These are phyloP conservation scores for Rhinoraja longicauda DNA, from an alignment of 2,797 vertebrate species.

Conservation along the genomic window DNA sequence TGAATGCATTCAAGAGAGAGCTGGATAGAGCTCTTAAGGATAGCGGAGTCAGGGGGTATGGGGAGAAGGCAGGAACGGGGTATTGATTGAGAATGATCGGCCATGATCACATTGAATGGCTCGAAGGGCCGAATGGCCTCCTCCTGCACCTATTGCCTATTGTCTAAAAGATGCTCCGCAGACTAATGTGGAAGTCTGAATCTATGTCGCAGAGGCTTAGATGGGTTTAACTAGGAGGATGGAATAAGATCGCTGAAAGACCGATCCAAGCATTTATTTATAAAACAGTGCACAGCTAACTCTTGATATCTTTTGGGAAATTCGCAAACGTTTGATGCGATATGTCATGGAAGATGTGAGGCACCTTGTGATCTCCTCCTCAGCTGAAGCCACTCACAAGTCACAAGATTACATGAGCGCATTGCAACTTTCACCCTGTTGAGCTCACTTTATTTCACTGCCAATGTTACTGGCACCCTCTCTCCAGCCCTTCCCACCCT, in stretches of 20 bases:
- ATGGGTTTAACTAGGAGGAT: too few relatives aligned
- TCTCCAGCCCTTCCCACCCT: background rate
- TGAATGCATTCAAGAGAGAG: too few relatives aligned
- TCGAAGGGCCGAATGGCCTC: too few relatives aligned
- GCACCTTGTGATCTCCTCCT: background rate
- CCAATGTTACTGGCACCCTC: background rate
- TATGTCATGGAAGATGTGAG: background rate
- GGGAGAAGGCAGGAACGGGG: too few relatives aligned
- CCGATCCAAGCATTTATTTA: background rate
- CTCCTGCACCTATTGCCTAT: too few relatives aligned
- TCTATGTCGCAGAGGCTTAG: too few relatives aligned
- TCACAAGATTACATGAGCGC: background rate
- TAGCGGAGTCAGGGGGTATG: too few relatives aligned
- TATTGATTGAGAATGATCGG: too few relatives aligned
- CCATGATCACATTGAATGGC: too few relatives aligned
- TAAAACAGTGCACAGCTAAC: background rate
- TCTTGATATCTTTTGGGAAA: background rate
- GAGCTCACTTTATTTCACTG: background rate
- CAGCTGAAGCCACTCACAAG: background rate
- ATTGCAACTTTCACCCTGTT: background rate
- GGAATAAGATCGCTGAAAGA: background rate
- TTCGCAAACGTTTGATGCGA: background rate
- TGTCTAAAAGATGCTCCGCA: too few relatives aligned
- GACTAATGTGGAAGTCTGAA: too few relatives aligned
- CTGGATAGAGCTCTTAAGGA: too few relatives aligned